phyloP scores from a whole-genome alignment of 2,113 vertebrate genomes.

The Dicerorhinus sumatrensis region DNA sequence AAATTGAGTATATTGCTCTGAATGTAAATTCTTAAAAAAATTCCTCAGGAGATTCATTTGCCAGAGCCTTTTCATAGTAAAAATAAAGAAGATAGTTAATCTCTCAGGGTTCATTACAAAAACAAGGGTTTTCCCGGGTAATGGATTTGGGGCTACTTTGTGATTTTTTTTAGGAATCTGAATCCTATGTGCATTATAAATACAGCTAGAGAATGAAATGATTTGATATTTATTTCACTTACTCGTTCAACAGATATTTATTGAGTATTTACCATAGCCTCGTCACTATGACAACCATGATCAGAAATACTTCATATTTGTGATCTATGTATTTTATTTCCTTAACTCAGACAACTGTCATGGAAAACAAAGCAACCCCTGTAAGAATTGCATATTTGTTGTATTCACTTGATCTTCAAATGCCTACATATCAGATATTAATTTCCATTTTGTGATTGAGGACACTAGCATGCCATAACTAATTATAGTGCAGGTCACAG shows the following conservation, averaged over 20 bases:
- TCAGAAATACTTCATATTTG: neutral
- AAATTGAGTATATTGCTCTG: neutral
- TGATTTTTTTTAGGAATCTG: neutral
- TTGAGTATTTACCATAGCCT: neutral
- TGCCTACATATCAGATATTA: constrained; percentile 12
- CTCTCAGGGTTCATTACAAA: neutral
- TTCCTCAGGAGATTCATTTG: neutral
- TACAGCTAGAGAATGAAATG: neutral
- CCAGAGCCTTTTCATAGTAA: neutral
- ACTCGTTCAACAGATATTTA: neutral
- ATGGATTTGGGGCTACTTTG: neutral
- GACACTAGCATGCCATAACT: constrained; percentile 28
- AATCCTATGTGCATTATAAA: neutral
- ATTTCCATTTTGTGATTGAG: constrained; percentile 61
- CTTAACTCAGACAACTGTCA: neutral
- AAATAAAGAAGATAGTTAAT: neutral
- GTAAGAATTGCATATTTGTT: neutral
- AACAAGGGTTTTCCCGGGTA: neutral
- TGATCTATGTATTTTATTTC: neutral
- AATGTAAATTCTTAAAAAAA: constrained; percentile 43
- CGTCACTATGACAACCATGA: neutral
- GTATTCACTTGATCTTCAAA: neutral
- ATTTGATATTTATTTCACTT: neutral
- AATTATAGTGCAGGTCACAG: constrained; percentile 4
- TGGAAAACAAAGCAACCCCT: neutral